A percentile compares a stretch with the other conserved stretches of the same genome.
Evolutionary conservation across 2,113 vertebrate genomes (phyloP).

Genomic region (Mystacornis crossleyi): DNA sequence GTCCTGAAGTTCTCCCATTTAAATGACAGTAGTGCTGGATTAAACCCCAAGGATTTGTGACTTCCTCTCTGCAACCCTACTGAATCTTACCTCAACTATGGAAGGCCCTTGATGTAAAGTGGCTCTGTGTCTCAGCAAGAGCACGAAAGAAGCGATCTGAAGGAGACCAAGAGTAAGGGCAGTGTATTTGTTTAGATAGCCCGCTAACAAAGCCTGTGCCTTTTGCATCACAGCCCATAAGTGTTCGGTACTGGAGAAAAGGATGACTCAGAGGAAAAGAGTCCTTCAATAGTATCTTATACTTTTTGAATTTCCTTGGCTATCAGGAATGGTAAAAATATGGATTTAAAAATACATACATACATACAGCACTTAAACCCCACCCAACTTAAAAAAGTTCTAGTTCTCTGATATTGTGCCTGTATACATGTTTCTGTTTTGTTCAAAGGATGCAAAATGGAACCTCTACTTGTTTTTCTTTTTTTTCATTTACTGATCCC

Average conservation of each 20-base stretch:
- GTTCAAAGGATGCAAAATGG: background rate
- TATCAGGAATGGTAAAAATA: background rate
- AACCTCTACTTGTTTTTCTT: background rate
- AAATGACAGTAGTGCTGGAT: background rate
- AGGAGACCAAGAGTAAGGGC: background rate
- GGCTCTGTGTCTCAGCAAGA: background rate
- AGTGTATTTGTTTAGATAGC: background rate
- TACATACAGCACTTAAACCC: background rate
- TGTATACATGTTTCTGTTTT: background rate
- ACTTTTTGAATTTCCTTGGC: background rate
- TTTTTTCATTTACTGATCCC: background rate
- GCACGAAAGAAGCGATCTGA: background rate
- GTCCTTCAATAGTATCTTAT: background rate
- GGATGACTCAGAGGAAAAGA: background rate
- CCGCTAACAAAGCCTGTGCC: background rate
- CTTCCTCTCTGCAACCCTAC: background rate
- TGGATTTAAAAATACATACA: background rate
- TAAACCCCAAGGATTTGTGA: background rate
- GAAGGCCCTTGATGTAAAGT: background rate
- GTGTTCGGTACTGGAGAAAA: background rate
- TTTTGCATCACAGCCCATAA: background rate
- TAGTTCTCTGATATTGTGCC: background rate
- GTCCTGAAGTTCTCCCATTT: background rate
- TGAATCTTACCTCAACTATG: rapidly evolving
- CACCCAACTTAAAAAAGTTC: background rate